phyloP scores from a whole-genome alignment of 2,797 vertebrate genomes.

The Trematomus bernacchii region DNA sequence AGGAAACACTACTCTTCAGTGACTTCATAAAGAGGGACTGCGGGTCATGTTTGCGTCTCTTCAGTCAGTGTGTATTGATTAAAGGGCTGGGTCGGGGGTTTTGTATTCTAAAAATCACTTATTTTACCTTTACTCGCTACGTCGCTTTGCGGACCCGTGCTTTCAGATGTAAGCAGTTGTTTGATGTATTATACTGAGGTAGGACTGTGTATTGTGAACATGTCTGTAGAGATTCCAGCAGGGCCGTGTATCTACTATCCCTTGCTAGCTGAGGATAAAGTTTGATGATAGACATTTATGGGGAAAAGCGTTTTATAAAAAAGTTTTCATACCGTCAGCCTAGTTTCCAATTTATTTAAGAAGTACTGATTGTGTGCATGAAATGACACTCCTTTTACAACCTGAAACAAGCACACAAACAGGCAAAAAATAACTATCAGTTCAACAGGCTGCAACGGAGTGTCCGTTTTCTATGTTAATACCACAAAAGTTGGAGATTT shows the following conservation, averaged over 20 bases:
- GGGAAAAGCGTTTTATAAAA: slow-evolving; percentile 49
- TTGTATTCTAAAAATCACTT: slow-evolving; percentile 63
- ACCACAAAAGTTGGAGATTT: not conserved
- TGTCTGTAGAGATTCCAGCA: slow-evolving; percentile 36
- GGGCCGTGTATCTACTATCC: slow-evolving; percentile 41
- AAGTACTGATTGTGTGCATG: slow-evolving; percentile 50
- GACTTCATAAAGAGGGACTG: not conserved
- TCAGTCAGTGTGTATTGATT: slow-evolving; percentile 43
- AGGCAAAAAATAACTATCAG: not conserved
- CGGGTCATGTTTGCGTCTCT: slow-evolving; percentile 39
- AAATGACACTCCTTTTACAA: slow-evolving; percentile 27
- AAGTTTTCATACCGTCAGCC: slow-evolving; percentile 46
- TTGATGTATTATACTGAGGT: slow-evolving; percentile 70
- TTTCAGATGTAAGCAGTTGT: slow-evolving; percentile 71
- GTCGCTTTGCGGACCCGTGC: slow-evolving; percentile 57
- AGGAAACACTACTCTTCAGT: slow-evolving; percentile 37
- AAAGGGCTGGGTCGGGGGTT: slow-evolving; percentile 57
- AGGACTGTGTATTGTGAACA: slow-evolving; percentile 65
- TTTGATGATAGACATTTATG: slow-evolving; percentile 39
- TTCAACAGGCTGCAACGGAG: not conserved
- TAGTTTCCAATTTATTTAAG: slow-evolving; percentile 49
- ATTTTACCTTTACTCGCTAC: slow-evolving; percentile 55
- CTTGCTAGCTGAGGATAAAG: slow-evolving; percentile 57
- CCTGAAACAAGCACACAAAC: slow-evolving; percentile 53
- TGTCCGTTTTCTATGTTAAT: not conserved